Percentiles rank a stretch among this genome's conserved stretches.
These are phyloP conservation scores for Characodon lateralis DNA, from an alignment of 2,797 vertebrate genomes.

Conservation along the genomic window DNA sequence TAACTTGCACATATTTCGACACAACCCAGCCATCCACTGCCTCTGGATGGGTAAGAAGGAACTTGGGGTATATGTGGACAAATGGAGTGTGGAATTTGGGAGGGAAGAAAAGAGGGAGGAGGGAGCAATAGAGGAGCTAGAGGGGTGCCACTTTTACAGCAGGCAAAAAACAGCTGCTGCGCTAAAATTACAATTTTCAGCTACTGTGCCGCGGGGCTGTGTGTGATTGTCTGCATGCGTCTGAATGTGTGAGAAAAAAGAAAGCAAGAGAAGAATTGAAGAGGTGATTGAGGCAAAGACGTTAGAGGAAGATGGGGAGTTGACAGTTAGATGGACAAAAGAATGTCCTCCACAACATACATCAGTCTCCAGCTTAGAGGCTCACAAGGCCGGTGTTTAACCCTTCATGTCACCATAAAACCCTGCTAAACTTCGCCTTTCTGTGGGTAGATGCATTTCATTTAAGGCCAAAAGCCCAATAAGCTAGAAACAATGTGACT, in stretches of 20 bases:
- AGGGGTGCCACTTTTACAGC: constrained; percentile 53
- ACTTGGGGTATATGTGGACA: neutral
- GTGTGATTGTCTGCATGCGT: constrained; percentile 40
- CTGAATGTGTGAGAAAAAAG: constrained; percentile 1
- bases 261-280: neutral
- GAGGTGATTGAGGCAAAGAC: neutral
- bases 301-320: constrained; percentile 20
- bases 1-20: neutral
- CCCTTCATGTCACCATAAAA: neutral
- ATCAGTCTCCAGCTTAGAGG: constrained; percentile 1
- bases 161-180: constrained; percentile 61
- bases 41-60: constrained; percentile 1
- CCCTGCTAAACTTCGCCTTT: neutral
- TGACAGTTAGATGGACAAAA: constrained; percentile 66
- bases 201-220: constrained; percentile 34
- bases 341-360: constrained; percentile 15
- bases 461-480: neutral
- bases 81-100: constrained; percentile 10
- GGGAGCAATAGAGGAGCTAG: constrained; percentile 23
- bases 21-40: constrained; percentile 19
- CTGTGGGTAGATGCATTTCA: neutral
- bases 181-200: constrained; percentile 58
- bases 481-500: too few species aligned
- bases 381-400: neutral
- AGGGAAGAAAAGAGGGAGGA: constrained; percentile 1